Percentiles rank a stretch among this genome's conserved stretches.
Conservation (phyloP, 2,113 vertebrate genomes). For the human region DNA sequence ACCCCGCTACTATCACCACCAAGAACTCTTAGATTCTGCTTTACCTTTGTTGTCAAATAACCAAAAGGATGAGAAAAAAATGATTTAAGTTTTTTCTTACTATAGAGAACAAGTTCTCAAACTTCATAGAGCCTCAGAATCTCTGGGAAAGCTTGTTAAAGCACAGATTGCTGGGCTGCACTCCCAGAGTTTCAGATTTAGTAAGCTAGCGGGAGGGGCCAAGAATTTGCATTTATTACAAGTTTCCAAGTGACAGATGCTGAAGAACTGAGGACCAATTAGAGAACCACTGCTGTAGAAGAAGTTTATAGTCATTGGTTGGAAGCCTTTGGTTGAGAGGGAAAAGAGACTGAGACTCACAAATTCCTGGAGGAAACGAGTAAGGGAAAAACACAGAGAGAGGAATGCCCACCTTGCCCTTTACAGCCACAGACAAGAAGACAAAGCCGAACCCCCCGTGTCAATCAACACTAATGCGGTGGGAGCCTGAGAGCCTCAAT, state of each 20-base stretch:
- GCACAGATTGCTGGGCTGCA: not conserved
- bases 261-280: not conserved
- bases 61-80: not conserved
- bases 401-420: not conserved
- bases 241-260: not conserved
- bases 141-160: not conserved
- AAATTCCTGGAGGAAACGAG: not conserved
- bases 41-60: not conserved
- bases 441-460: not conserved
- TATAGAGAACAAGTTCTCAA: not conserved
- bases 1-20: not conserved
- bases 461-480: not conserved
- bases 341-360: not conserved
- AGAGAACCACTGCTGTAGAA: not conserved
- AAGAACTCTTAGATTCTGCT: not conserved
- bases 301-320: not conserved
- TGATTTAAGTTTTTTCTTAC: not conserved
- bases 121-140: not conserved
- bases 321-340: not conserved
- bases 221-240: not conserved
- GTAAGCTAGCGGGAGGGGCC: not conserved
- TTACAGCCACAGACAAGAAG: not conserved
- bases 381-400: not conserved
- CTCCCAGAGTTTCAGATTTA: not conserved
- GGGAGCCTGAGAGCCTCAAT: rapidly evolving